Conservation (phyloP, 2,888 invertebrate species). For the Brachyptera putata region DNA sequence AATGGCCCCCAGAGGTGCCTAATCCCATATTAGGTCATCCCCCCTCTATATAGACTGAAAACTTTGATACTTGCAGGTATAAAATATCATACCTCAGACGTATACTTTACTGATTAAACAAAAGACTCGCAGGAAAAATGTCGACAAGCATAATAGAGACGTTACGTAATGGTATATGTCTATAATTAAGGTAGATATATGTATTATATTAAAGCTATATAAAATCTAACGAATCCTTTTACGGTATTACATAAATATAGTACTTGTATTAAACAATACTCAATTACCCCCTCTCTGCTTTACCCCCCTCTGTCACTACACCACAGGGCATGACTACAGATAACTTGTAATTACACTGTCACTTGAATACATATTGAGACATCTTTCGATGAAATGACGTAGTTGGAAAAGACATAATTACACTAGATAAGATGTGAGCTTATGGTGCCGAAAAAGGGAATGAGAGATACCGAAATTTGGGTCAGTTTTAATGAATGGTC, state of each 20-base stretch:
- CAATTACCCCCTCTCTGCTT: conserved; percentile 1
- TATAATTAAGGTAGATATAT: conserved; percentile 11
- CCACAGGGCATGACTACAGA: not conserved
- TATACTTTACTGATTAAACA: conserved; percentile 7
- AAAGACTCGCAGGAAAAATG: not conserved
- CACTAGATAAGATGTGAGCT: too few species aligned
- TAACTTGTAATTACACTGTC: conserved; percentile 9
- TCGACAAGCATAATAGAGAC: conserved; percentile 2
- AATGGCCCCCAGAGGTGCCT: too few species aligned
- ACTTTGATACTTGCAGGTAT: not conserved
- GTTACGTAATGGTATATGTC: not conserved
- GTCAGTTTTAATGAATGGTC: too few species aligned
- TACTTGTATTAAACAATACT: conserved; percentile 9
- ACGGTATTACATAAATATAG: not conserved
- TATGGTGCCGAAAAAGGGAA: not conserved
- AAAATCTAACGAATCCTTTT: not conserved
- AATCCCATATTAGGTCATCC: not conserved
- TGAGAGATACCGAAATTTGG: too few species aligned
- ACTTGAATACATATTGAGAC: not conserved
- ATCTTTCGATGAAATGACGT: not conserved
- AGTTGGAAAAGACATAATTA: not conserved
- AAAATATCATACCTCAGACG: conserved; percentile 13
- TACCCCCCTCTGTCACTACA: not conserved
- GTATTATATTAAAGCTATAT: not conserved
- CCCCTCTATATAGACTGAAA: too few species aligned